These are phyloP conservation scores for Pogonomyrmex californicus DNA, from an alignment of 1,140 invertebrate genomes.

Conservation along the genomic window DNA sequence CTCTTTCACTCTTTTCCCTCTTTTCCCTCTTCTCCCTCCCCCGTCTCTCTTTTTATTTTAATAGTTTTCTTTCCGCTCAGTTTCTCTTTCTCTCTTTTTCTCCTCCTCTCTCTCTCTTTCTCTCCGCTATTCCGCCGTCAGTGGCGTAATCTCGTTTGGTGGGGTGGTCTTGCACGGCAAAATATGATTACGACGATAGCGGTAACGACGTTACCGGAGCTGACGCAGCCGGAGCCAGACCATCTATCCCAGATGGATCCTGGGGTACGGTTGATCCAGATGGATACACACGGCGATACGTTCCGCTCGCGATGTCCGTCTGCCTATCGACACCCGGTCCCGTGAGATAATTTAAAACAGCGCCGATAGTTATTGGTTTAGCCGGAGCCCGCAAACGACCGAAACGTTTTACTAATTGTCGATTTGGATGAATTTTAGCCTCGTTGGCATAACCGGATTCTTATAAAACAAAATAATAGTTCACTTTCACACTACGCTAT, in stretches of 20 bases:
- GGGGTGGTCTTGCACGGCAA: conserved; percentile 74
- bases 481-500: neutral
- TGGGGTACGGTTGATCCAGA: conserved; percentile 57
- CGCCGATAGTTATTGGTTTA: conserved; percentile 72
- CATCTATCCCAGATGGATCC: conserved; percentile 68
- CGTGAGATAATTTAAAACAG: conserved; percentile 70
- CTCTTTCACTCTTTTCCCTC: neutral
- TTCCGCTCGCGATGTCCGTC: conserved; percentile 23
- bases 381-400: conserved; percentile 13
- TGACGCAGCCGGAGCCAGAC: conserved; percentile 72
- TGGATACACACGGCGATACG: conserved; percentile 55
- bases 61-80: conserved; percentile 21
- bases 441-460: neutral
- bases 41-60: conserved; percentile 39
- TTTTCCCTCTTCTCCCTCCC: neutral
- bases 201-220: conserved; percentile 77
- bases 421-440: neutral
- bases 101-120: conserved; percentile 36
- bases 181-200: conserved; percentile 80
- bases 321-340: conserved; percentile 31
- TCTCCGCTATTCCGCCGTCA: conserved; percentile 46
- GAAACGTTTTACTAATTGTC: neutral
- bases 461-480: neutral
- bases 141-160: conserved; percentile 70
- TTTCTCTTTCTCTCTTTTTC: conserved; percentile 25